phyloP scores from a whole-genome alignment of 1,140 invertebrate species.

The Formica selysi region DNA sequence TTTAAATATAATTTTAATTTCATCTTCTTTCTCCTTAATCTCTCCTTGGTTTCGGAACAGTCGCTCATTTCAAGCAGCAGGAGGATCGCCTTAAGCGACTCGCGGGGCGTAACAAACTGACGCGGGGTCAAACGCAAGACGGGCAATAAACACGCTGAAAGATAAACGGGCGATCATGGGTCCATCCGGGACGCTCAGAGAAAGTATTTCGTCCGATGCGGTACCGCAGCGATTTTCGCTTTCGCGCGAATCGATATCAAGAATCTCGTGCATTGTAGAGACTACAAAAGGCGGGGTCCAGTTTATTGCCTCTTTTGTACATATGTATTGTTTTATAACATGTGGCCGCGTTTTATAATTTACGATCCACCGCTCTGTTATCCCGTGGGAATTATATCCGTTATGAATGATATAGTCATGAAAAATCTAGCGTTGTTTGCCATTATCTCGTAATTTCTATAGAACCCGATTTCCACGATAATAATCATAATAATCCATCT shows the following conservation, averaged over 20 bases:
- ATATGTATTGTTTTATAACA: background rate
- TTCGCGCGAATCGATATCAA: constrained; percentile 34
- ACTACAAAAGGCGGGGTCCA: background rate
- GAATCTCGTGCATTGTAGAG: constrained; percentile 24
- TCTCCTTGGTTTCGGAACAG: background rate
- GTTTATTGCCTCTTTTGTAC: constrained; percentile 1
- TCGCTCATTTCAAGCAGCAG: background rate
- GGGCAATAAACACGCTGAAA: constrained; percentile 85
- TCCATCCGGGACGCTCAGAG: constrained; percentile 54
- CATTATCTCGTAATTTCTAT: background rate
- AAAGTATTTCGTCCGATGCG: constrained; percentile 68
- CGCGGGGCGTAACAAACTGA: constrained; percentile 86
- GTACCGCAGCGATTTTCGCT: constrained; percentile 41
- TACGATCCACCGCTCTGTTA: constrained; percentile 19
- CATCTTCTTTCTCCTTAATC: no score
- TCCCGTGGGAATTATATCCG: background rate
- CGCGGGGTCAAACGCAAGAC: constrained; percentile 84
- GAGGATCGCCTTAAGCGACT: constrained; percentile 79
- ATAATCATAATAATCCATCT: background rate
- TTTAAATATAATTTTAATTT: no score
- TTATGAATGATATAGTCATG: background rate
- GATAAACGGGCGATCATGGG: constrained; percentile 82
- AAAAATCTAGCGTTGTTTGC: background rate
- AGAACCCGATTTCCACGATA: background rate
- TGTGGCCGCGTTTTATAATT: background rate